Evolutionary conservation across 1,140 invertebrate genomes (phyloP), one percentile per base, ranked within the genome.

Genomic region (Zaprionus nigranus): DNA sequence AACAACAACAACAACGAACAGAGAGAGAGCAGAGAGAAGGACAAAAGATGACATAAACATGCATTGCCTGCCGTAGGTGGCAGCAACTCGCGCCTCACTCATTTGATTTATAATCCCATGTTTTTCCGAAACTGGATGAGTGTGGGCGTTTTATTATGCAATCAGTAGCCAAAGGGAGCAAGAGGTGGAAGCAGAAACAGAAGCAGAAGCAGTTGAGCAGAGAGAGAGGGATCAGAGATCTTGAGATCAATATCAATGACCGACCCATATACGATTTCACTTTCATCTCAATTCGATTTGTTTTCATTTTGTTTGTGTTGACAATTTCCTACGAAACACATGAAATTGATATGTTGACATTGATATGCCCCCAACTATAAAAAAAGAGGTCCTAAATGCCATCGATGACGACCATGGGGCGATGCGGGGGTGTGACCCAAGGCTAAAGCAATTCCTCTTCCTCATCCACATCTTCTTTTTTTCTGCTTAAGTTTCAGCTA

Each of bases 91-190:
- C 75, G 70, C 74, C 82, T 76, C 56, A 65, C 40, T 34, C 30
- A 65, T 67, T 81, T 88, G 84, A 90, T 88, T 88, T 88, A 88
- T 75, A 88, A 69, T 30, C 22, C 22, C 13, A 49, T 28, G 43
- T 46, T 54, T 56, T 49, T 30, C 24, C 51, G 24, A 40, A 49
- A 61, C 57, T 56, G 15, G 51, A 12, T 26, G 62, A 49, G 49
- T 57, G 60, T 72, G 69, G 84, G 84, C 84, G 85, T 88, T 88
- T 88, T 88, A 90, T 88, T 88, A 83, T 88, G 85, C 85, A 88
- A 88, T 88, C 84, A 88, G 84, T 84, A 88, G 84, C 85, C 62
- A 51, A 58, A 15, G 40, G 15, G 7, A 63, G 30, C 20, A 61
- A 17, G 58, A 5, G 24, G 38, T 5, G 20, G 60, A 15, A 38